These are phyloP conservation scores for Uropsilus gracilis DNA, from an alignment of 2,113 vertebrate genomes.

Conservation along the genomic window DNA sequence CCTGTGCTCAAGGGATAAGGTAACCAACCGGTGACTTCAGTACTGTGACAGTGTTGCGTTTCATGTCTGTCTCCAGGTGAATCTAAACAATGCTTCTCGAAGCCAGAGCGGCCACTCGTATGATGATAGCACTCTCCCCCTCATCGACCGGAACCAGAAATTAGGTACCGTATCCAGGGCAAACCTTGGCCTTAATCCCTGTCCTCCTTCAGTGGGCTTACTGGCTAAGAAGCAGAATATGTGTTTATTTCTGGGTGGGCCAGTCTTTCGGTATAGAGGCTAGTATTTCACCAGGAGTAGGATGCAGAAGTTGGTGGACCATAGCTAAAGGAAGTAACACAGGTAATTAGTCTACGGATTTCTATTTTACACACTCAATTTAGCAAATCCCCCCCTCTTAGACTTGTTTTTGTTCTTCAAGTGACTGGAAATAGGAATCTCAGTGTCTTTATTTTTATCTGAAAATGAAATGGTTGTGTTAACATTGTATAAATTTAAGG, in stretches of 20 bases:
- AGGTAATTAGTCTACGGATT: background rate
- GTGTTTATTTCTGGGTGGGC: background rate
- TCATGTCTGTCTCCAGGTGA: constrained; percentile 83
- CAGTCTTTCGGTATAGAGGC: background rate
- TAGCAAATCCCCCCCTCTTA: background rate
- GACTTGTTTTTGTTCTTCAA: background rate
- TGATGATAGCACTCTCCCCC: constrained; percentile 96
- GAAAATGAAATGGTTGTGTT: background rate
- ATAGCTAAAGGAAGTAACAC: background rate
- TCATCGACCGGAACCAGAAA: constrained; percentile 93
- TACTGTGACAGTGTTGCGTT: background rate
- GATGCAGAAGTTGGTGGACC: background rate
- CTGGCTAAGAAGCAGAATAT: background rate
- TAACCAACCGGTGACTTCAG: background rate
- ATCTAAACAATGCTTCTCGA: constrained; percentile 87
- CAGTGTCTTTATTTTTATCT: background rate
- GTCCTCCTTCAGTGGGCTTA: background rate
- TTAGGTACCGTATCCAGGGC: constrained; percentile 74
- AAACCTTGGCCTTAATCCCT: background rate
- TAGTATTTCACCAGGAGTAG: background rate
- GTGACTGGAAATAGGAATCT: background rate
- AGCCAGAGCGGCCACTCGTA: constrained; percentile 90
- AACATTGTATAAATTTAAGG: background rate
- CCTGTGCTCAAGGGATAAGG: background rate
- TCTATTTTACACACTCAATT: too few relatives aligned